Percentiles rank a stretch among this genome's conserved stretches.
phyloP scores from a whole-genome alignment of 2,797 vertebrate genomes.

The Periparus ater region DNA sequence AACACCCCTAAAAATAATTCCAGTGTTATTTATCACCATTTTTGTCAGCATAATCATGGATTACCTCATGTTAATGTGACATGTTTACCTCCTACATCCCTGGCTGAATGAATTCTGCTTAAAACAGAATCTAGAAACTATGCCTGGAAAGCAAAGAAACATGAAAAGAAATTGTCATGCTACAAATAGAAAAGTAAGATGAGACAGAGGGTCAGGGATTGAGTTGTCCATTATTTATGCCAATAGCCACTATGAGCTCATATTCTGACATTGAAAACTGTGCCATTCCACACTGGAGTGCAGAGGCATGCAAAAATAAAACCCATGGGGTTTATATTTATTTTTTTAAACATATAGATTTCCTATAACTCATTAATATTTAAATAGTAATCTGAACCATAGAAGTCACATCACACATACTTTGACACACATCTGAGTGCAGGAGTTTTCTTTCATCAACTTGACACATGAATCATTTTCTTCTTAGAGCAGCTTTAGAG shows the following conservation, averaged over 20 bases:
- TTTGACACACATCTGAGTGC: not conserved
- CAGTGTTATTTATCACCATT: not conserved
- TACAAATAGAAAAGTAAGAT: not conserved
- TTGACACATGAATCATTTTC: not conserved
- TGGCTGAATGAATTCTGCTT: not conserved
- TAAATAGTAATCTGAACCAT: not conserved
- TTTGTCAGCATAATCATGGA: not conserved
- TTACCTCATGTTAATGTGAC: not conserved
- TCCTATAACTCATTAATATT: constrained; percentile 14
- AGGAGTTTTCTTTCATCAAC: not conserved
- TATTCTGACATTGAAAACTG: not conserved
- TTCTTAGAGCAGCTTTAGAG: not conserved
- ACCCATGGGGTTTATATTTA: not conserved
- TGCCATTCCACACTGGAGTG: not conserved
- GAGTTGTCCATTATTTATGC: not conserved
- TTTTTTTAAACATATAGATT: not conserved
- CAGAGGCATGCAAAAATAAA: not conserved
- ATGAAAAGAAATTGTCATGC: not conserved
- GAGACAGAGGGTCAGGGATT: not conserved
- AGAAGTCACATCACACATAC: not conserved
- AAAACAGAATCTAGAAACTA: not conserved
- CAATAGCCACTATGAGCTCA: not conserved
- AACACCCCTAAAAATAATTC: not conserved
- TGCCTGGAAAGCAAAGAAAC: not conserved
- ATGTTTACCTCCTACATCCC: not conserved